Conservation (phyloP, 1,140 invertebrate genomes). For the Hylyphantes graminicola region DNA sequence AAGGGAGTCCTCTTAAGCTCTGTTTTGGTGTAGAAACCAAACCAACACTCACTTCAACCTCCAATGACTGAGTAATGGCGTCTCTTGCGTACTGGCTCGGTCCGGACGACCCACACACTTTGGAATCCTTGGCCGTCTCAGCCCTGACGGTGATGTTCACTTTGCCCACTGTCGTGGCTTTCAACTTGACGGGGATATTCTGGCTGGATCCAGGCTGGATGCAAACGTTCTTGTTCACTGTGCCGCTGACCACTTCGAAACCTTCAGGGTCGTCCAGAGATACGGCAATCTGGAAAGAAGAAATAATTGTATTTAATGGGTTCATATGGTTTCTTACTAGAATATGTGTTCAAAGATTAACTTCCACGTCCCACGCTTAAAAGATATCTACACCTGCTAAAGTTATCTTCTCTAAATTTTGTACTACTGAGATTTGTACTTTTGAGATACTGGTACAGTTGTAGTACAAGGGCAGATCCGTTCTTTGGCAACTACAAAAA, state of each 20-base stretch:
- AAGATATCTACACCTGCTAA: background rate
- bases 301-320: background rate
- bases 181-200: slow-evolving; percentile 70
- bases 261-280: slow-evolving; percentile 68
- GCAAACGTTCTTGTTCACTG: slow-evolving; percentile 23
- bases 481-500: too few species aligned
- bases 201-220: slow-evolving; percentile 26
- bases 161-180: slow-evolving; percentile 71
- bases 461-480: too few species aligned
- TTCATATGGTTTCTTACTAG: background rate
- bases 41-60: slow-evolving; percentile 32
- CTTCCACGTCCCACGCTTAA: background rate
- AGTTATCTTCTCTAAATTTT: too few species aligned
- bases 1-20: too few species aligned
- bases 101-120: slow-evolving; percentile 21
- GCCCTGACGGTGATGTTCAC: slow-evolving; percentile 75
- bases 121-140: slow-evolving; percentile 59
- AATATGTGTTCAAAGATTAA: background rate
- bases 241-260: slow-evolving; percentile 67
- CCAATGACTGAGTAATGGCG: slow-evolving; percentile 33
- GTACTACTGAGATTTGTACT: too few species aligned
- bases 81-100: slow-evolving; percentile 25
- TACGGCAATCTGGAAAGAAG: slow-evolving; percentile 31
- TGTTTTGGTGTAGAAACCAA: too few species aligned
- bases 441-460: too few species aligned